Percentiles rank a stretch among this genome's conserved stretches.
Evolutionary conservation across 1,140 invertebrate species (phyloP).

Genomic region (Zaprionus capensis): DNA sequence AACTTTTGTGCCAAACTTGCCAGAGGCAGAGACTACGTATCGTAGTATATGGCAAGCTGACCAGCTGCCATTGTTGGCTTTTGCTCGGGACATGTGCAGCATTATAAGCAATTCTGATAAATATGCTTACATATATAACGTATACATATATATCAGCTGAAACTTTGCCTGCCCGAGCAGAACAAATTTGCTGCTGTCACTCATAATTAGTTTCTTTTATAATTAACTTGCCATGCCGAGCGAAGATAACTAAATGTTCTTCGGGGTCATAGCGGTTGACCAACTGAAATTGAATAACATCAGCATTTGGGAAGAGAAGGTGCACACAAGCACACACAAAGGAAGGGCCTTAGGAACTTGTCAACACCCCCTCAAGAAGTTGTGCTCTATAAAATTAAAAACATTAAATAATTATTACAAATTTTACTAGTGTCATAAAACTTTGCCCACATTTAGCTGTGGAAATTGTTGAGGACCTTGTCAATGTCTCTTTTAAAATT

Average conservation of each 20-base stretch:
- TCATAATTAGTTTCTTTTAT: slow-evolving; percentile 37
- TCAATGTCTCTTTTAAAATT: too few relatives aligned
- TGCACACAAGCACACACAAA: neutral
- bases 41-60: slow-evolving; percentile 10
- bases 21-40: neutral
- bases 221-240: slow-evolving; percentile 23
- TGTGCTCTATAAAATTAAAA: neutral
- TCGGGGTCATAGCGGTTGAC: slow-evolving; percentile 23
- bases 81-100: neutral
- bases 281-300: slow-evolving; percentile 5
- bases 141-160: neutral
- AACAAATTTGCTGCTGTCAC: slow-evolving; percentile 16
- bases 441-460: neutral
- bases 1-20: slow-evolving; percentile 32
- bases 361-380: neutral
- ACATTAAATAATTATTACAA: neutral
- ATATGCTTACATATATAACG: slow-evolving; percentile 3
- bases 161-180: slow-evolving; percentile 18
- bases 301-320: neutral
- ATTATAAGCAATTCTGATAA: slow-evolving; percentile 15
- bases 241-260: slow-evolving; percentile 13
- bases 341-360: neutral
- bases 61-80: slow-evolving; percentile 15
- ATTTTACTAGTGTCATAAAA: neutral
- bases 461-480: too few relatives aligned